Percentiles rank a stretch among this genome's conserved stretches.
These are phyloP conservation scores for Rutpela maculata DNA, from an alignment of 2,888 invertebrate species.

Conservation along the genomic window DNA sequence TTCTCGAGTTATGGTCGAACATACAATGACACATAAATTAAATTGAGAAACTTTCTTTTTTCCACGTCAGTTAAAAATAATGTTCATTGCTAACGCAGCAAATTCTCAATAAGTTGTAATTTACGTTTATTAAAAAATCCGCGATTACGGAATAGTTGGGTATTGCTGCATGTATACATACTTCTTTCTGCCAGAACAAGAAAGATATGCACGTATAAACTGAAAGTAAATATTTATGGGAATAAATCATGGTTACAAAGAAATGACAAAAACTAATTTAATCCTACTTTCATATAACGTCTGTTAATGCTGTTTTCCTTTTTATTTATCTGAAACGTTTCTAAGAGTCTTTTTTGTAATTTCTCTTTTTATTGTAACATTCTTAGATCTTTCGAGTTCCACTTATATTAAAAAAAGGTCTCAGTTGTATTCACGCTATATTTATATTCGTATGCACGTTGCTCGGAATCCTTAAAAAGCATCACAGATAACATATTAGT, in stretches of 20 bases:
- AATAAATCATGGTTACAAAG: background rate
- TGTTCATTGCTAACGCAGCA: too few relatives aligned
- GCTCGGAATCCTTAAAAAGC: background rate
- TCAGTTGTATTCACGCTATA: background rate
- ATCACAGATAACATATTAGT: too few relatives aligned
- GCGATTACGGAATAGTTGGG: too few relatives aligned
- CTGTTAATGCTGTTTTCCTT: conserved; percentile 7
- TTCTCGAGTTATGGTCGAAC: too few relatives aligned
- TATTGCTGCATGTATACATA: too few relatives aligned
- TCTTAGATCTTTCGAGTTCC: background rate
- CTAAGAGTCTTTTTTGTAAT: background rate
- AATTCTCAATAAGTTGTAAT: too few relatives aligned
- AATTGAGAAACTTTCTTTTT: too few relatives aligned
- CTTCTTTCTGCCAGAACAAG: too few relatives aligned
- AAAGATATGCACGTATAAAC: background rate
- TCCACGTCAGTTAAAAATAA: too few relatives aligned
- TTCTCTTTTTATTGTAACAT: background rate
- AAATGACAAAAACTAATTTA: background rate
- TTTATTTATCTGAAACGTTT: conserved; percentile 1
- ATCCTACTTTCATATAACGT: conserved; percentile 7
- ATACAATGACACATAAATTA: too few relatives aligned
- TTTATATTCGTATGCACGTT: background rate
- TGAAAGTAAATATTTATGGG: background rate
- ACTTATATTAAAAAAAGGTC: background rate
- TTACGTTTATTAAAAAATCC: too few relatives aligned